Evolutionary conservation across 1,140 invertebrate genomes (phyloP).

Genomic region (Colletes latitarsis): DNA sequence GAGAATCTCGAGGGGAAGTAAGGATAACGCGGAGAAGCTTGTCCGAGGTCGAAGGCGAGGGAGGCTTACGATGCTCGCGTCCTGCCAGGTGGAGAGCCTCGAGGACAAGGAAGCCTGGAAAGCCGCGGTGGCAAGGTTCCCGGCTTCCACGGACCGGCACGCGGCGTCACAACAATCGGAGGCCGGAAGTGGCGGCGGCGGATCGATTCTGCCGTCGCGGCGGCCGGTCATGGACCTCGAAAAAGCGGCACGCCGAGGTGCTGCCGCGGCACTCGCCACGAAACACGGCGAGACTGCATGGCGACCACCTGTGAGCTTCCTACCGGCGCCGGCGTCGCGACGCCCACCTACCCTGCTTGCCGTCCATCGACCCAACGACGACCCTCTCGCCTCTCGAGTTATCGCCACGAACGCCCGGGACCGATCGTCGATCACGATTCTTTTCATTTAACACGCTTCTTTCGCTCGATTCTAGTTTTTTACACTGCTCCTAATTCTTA

Average conservation of each 20-base stretch:
- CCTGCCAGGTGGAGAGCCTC: neutral
- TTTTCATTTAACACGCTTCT: too few relatives aligned
- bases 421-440: neutral
- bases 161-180: constrained; percentile 71
- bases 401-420: constrained; percentile 29
- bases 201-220: constrained; percentile 56
- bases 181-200: constrained; percentile 62
- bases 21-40: neutral
- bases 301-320: constrained; percentile 76
- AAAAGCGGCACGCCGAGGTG: constrained; percentile 61
- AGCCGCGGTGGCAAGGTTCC: constrained; percentile 36
- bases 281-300: constrained; percentile 73
- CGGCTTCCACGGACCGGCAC: constrained; percentile 31
- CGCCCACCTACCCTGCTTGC: constrained; percentile 52
- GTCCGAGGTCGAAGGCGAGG: constrained; percentile 24
- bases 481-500: too few relatives aligned
- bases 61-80: constrained; percentile 23
- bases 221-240: constrained; percentile 72
- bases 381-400: neutral
- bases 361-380: constrained; percentile 59
- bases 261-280: constrained; percentile 62
- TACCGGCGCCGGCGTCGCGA: constrained; percentile 70
- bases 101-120: constrained; percentile 3
- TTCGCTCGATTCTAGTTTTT: too few relatives aligned
- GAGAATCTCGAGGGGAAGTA: neutral